Conservation (phyloP, 1,140 invertebrate genomes). For the Heliconius nattereri region DNA sequence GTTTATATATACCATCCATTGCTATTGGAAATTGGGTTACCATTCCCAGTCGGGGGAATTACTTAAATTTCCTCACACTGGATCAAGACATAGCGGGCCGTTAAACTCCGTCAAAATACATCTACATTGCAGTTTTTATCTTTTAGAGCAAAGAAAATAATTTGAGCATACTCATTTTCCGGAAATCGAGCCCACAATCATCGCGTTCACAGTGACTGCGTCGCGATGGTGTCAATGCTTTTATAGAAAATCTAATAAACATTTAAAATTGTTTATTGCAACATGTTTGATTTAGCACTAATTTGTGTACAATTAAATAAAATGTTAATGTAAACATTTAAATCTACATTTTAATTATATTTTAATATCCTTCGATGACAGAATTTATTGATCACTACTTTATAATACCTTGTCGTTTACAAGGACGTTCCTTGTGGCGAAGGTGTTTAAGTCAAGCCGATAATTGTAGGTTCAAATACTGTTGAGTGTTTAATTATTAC, state of each 20-base stretch:
- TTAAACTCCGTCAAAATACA: no score
- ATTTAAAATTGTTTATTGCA: neutral
- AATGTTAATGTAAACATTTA: constrained; percentile 1
- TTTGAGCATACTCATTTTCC: no score
- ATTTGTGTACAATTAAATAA: neutral
- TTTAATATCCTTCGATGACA: neutral
- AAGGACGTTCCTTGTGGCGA: neutral
- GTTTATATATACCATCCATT: no score
- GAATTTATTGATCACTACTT: neutral
- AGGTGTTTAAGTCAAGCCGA: no score
- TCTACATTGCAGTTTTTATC: neutral
- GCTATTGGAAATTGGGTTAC: no score
- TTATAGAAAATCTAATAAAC: neutral
- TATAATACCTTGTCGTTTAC: neutral
- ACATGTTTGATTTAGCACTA: neutral
- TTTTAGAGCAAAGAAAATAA: neutral
- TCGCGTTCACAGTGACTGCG: no score
- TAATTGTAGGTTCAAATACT: no score
- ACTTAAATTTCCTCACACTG: no score
- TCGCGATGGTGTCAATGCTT: neutral
- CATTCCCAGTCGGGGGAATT: no score
- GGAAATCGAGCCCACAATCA: no score
- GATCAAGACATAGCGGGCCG: no score
- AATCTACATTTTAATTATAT: neutral
- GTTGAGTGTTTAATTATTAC: no score